These are phyloP conservation scores for Campoplex capitator DNA, from an alignment of 2,888 invertebrate genomes.

Conservation along the genomic window DNA sequence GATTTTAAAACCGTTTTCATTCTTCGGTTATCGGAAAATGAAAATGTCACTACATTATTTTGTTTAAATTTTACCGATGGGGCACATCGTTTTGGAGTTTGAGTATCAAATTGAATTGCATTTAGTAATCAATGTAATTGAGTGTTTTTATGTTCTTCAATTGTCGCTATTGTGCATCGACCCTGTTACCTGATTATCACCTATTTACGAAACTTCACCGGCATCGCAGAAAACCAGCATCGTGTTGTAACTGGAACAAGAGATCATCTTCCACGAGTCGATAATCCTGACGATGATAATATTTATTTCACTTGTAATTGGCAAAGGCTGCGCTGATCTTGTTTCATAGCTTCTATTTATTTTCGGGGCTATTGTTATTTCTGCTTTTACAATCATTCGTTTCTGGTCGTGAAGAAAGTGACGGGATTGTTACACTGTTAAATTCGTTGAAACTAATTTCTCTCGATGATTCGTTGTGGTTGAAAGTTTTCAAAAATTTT, in stretches of 20 bases:
- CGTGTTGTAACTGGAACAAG: background rate
- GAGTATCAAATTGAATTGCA: background rate
- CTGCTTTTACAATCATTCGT: constrained; percentile 35
- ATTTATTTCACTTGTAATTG: constrained; percentile 22
- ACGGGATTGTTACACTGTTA: background rate
- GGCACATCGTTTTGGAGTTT: background rate
- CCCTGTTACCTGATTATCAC: background rate
- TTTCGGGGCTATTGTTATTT: constrained; percentile 6
- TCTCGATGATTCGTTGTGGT: background rate
- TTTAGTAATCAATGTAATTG: too few species aligned
- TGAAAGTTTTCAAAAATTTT: background rate
- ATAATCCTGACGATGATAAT: constrained; percentile 16
- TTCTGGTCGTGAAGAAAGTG: constrained; percentile 23
- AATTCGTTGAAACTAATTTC: background rate
- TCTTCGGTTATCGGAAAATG: background rate
- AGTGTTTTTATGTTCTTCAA: background rate
- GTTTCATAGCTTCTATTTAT: constrained; percentile 12
- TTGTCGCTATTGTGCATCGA: background rate
- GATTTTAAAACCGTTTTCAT: too few species aligned
- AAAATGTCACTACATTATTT: background rate
- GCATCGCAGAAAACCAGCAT: background rate
- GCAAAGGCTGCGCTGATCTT: background rate
- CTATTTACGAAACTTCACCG: background rate
- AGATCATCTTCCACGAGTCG: constrained; percentile 30
- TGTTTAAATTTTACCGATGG: background rate